A percentile compares a stretch with the other conserved stretches of the same genome.
Conservation (phyloP, 2,888 invertebrate species). For the Xanthostigma xanthostigma region DNA sequence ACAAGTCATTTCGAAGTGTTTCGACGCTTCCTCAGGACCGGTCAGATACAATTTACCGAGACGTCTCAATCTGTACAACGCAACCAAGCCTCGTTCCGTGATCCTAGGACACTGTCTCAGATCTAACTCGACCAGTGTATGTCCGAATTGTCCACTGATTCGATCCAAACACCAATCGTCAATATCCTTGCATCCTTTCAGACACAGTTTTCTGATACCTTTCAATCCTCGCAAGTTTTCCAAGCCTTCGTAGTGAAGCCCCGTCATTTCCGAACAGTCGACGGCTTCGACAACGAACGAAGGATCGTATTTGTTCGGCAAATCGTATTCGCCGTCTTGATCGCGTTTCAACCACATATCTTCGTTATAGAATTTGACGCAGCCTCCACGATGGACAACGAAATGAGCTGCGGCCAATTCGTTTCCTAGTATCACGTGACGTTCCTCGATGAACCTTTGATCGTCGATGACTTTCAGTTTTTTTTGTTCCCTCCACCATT, state of each 20-base stretch:
- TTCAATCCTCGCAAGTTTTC: slow-evolving; percentile 53
- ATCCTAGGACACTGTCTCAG: slow-evolving; percentile 61
- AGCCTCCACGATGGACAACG: slow-evolving; percentile 57
- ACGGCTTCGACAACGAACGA: slow-evolving; percentile 60
- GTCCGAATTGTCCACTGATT: slow-evolving; percentile 44
- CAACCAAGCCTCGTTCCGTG: slow-evolving; percentile 53
- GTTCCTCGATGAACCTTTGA: slow-evolving; percentile 42
- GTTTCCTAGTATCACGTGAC: slow-evolving; percentile 49
- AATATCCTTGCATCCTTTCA: slow-evolving; percentile 53
- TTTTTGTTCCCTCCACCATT: slow-evolving; percentile 40
- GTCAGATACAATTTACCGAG: slow-evolving; percentile 50
- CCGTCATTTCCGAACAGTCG: slow-evolving; percentile 52
- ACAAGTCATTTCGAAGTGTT: slow-evolving; percentile 47
- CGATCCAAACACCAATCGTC: slow-evolving; percentile 82
- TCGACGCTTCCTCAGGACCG: slow-evolving; percentile 25
- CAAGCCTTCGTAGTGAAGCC: slow-evolving; percentile 68
- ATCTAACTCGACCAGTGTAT: slow-evolving; percentile 59
- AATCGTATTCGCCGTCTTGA: slow-evolving; percentile 29
- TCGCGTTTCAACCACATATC: slow-evolving; percentile 42
- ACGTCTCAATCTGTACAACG: slow-evolving; percentile 48
- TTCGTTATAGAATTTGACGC: slow-evolving; percentile 42
- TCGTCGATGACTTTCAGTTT: slow-evolving; percentile 34
- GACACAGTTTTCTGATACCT: slow-evolving; percentile 57
- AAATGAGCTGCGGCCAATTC: slow-evolving; percentile 83
- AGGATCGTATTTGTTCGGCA: slow-evolving; percentile 46